These are phyloP conservation scores for Hydrozoanthus gracilis DNA, from an alignment of 92 coral and sea anemone species.

Conservation along the genomic window DNA sequence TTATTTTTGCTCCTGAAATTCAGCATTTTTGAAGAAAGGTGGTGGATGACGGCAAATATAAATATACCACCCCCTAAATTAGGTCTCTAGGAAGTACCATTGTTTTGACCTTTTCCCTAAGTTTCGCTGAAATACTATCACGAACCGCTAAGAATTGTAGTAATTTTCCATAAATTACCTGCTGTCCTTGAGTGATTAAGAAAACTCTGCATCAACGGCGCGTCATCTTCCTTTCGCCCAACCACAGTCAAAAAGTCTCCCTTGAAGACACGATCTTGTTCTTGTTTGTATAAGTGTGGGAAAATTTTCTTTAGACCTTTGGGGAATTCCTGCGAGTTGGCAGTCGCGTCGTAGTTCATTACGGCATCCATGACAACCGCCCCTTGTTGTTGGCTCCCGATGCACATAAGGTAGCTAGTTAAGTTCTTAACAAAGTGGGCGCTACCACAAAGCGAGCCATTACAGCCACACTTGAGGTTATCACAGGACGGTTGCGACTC, in stretches of 20 bases:
- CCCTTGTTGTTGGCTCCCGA: conserved; percentile 57
- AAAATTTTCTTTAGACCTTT: not conserved
- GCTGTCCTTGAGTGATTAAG: conserved; percentile 2
- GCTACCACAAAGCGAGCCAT: conserved; percentile 53
- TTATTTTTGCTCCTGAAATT: no score
- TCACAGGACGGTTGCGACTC: conserved; percentile 46
- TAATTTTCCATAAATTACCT: conserved; percentile 9
- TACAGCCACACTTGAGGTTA: conserved; percentile 41
- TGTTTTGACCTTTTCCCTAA: not conserved
- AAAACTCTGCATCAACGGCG: not conserved
- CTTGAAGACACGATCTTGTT: conserved; percentile 30
- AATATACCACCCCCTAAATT: no score
- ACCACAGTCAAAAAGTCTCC: conserved; percentile 67
- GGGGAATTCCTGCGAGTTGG: conserved; percentile 57
- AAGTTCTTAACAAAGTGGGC: conserved; percentile 54
- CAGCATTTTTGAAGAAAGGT: no score
- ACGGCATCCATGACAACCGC: conserved; percentile 66
- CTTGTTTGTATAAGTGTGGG: not conserved
- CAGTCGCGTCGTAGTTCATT: conserved; percentile 69
- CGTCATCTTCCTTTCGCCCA: conserved; percentile 43
- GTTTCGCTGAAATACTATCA: not conserved
- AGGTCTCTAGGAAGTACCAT: no score
- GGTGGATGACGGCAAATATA: no score
- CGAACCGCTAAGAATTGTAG: not conserved
- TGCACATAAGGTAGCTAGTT: conserved; percentile 50